Evolutionary conservation across 2,113 vertebrate species (phyloP).

Genomic region (Pycnonotus jocosus): DNA sequence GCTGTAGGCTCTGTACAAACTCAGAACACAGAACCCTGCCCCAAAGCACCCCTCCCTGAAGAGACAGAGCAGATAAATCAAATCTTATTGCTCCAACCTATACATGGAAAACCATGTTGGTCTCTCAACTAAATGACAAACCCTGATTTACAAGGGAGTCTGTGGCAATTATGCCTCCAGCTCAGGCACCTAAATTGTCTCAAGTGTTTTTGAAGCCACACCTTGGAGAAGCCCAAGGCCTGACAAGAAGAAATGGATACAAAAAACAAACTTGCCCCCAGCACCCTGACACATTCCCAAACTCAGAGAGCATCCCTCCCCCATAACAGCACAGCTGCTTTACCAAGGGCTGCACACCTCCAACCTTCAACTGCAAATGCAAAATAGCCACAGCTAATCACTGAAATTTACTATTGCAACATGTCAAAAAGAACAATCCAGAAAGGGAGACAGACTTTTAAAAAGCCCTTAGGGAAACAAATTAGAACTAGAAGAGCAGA

Average conservation of each 20-base stretch:
- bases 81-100: neutral
- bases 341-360: neutral
- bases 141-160: neutral
- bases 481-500: neutral
- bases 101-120: neutral
- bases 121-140: neutral
- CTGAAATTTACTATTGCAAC: neutral
- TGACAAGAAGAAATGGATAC: neutral
- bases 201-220: neutral
- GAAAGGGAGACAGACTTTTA: neutral
- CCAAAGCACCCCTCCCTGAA: neutral
- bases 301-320: neutral
- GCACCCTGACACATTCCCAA: neutral
- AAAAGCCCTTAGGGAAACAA: neutral
- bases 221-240: neutral
- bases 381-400: neutral
- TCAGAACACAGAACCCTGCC: neutral
- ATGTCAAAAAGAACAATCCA: neutral
- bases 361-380: neutral
- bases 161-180: neutral
- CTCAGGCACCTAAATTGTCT: neutral
- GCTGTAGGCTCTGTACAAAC: neutral
- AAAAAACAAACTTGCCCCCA: neutral
- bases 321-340: neutral
- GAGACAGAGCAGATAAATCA: neutral